A percentile compares a stretch with the other conserved stretches of the same genome.
Conservation (phyloP, 2,797 vertebrate species). For the Halcyon badia region DNA sequence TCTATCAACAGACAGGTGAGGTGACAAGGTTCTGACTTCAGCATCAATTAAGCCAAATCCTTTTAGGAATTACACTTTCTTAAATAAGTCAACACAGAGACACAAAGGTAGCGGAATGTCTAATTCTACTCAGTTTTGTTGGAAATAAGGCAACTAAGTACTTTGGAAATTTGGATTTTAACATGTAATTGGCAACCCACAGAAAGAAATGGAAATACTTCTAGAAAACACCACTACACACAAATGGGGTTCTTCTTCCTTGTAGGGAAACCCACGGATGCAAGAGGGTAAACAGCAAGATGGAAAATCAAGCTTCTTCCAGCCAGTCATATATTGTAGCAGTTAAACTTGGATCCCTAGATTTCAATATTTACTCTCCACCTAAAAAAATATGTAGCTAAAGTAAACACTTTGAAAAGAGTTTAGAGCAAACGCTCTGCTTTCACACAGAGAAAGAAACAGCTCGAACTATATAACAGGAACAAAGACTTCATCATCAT, state of each 20-base stretch:
- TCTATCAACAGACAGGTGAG: background rate
- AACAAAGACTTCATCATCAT: conserved; percentile 19
- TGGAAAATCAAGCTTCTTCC: background rate
- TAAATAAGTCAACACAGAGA: background rate
- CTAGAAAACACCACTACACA: background rate
- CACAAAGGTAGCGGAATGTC: background rate
- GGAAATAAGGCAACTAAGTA: background rate
- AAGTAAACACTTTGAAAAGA: background rate
- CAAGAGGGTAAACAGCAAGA: background rate
- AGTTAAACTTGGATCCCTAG: background rate
- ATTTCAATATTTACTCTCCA: background rate
- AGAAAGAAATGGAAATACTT: background rate
- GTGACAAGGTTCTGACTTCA: background rate
- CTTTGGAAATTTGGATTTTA: background rate
- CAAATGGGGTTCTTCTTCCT: fast-evolving
- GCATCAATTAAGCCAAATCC: background rate
- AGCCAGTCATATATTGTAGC: background rate
- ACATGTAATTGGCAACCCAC: background rate
- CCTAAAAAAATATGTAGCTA: background rate
- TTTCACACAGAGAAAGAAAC: background rate
- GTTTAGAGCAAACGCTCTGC: background rate
- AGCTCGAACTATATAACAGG: background rate
- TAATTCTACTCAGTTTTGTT: background rate
- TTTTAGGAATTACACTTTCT: background rate
- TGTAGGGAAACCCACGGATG: background rate